Conservation (phyloP, 37 sponge, comb jelly and placozoan genomes). For the Ephydatia muelleri region DNA sequence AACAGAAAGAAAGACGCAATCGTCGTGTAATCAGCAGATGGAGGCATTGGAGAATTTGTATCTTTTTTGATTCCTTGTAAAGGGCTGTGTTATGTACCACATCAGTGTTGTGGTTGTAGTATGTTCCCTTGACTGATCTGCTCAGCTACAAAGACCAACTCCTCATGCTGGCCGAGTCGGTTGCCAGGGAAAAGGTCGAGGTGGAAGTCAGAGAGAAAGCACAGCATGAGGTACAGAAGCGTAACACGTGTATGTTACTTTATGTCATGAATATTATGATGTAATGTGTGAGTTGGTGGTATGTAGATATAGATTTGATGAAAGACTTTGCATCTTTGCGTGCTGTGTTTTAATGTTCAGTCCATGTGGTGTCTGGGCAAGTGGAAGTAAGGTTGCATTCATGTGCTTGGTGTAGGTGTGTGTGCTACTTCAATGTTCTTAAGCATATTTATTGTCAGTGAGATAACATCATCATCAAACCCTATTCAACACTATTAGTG, state of each 20-base stretch:
- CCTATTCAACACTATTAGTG: background rate
- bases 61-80: background rate
- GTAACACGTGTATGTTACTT: too few relatives aligned
- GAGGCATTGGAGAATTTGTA: conserved; percentile 82
- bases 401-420: background rate
- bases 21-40: conserved; percentile 24
- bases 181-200: conserved; percentile 51
- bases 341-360: too few relatives aligned
- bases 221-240: conserved; percentile 41
- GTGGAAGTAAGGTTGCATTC: background rate
- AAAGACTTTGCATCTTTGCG: too few relatives aligned
- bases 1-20: conserved; percentile 22
- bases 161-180: conserved; percentile 58
- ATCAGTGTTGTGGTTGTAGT: background rate
- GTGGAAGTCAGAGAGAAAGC: conserved; percentile 47
- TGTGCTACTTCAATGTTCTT: too few relatives aligned
- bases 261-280: too few relatives aligned
- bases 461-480: background rate
- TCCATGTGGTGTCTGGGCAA: too few relatives aligned
- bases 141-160: conserved; percentile 70
- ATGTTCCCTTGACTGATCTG: background rate
- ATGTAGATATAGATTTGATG: too few relatives aligned
- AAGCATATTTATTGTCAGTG: background rate
- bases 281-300: conserved; percentile 8
- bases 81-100: background rate